Evolutionary conservation across 2,797 vertebrate species (phyloP), one percentile per base, ranked within the genome.

Genomic region (Clarias fuscus): DNA sequence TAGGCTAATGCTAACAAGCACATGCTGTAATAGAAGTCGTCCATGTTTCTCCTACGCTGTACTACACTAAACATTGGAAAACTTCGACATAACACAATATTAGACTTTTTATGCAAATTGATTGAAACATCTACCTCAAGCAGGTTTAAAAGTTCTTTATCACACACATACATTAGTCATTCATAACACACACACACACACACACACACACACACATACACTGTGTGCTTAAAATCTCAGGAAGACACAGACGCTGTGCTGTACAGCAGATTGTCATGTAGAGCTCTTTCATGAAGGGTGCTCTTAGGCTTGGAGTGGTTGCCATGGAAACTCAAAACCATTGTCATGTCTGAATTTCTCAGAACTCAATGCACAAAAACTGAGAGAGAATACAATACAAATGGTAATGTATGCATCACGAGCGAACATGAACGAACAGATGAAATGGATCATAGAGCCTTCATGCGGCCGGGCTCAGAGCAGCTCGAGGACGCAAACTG

Each of bases 321-420:
- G 71, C 88, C 83, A 89, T 89, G 83, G 85, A 86, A 90, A 89
- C 89, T 53, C 83, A 80, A 53, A 67, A 79, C 62, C 79, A 86
- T 81, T 72, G 84, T 68, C 68, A 85, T 53, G 27, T 75, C 65
- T 87, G 85, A 81, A 78, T 84, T 80, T 88, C 5, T 64, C 61
- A 65, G 62, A 82, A 67, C 53, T 68, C 62, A 82, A 82, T 64
- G 59, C 58, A 40, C 13, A 56, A 56, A 27, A n/a, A 48, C 5
- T 40, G 13, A 27, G 61, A 81, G 24, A 61, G 56, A 67, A 61
- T 71, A 48, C 71, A 78, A 83, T 53, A 30, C 33, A 82, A 80
- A 70, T 33, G 40, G n/a, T 71, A 79, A 85, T 30, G 24, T 7
- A 53, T 59, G n/a, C n/a, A 58, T 77, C 43, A 24, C 11, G 8